Evolutionary conservation across 2,888 invertebrate species (phyloP), one percentile per base, ranked within the genome.

Genomic region (Erebia epiphron): DNA sequence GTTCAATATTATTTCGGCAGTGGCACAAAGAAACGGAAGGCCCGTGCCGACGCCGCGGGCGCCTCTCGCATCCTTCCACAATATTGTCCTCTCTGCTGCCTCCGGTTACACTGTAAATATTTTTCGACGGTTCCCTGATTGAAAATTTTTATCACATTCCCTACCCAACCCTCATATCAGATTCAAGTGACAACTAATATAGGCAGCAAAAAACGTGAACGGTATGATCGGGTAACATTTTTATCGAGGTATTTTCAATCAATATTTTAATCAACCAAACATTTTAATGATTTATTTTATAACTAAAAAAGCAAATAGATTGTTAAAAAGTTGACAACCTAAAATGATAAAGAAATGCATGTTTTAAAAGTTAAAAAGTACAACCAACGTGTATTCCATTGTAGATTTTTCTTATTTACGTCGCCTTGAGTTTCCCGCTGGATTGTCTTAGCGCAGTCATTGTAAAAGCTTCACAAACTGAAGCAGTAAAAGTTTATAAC

Each of bases 1-100:
- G 91, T 90, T 91, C 92, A 89, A 92, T 92, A 92, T 92, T 91
- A 92, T 92, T 92, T 92, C 90, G 91, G 87, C 89, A 86, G 89
- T 83, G 84, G 84, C 85, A 91, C 91, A 91, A 92, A 91, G 90
- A 86, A 85, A 83, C 88, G 91, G 89, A 91, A 89, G 86, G 87
- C 89, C 86, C 84, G 86, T 81, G 81, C 83, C 85, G 82, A 73
- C 81, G 89, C 90, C 90, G 86, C 87, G 85, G 88, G 90, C 88
- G 80, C 80, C 83, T 84, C 86, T 85, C 86, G 85, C 86, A 85
- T 86, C 89, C 86, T 86, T 85, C 82, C 83, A 86, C 92, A 91
- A 93, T 92, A 93, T 92, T 92, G 91, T 92, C 90, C 88, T 88
- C 88, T 83, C 82, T 79, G 80, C 78, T 83, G 91, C 90, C 90